A percentile compares a stretch with the other conserved stretches of the same genome.
These are phyloP conservation scores for Cepaea hortensis DNA, from an alignment of 2,888 invertebrate genomes.

Conservation along the genomic window DNA sequence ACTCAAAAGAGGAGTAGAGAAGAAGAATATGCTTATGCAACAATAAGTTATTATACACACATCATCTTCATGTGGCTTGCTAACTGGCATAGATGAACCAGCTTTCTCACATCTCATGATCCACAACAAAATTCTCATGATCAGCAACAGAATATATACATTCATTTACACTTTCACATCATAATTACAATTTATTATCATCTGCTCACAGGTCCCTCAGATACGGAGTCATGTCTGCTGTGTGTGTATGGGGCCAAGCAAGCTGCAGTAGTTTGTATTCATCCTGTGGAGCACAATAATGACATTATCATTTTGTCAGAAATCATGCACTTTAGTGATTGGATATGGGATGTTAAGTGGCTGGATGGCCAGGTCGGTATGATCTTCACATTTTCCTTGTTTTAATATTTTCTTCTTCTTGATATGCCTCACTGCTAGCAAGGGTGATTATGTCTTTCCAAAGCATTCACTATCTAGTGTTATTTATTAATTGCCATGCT, in stretches of 20 bases:
- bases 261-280: constrained; percentile 26
- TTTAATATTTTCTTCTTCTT: too few species aligned
- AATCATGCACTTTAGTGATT: constrained; percentile 54
- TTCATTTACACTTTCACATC: not conserved
- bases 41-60: too few species aligned
- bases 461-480: too few species aligned
- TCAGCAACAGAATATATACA: not conserved
- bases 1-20: too few species aligned
- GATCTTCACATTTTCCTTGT: not conserved
- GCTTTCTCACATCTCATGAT: too few species aligned
- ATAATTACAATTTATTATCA: not conserved
- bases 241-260: constrained; percentile 49
- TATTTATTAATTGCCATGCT: too few species aligned
- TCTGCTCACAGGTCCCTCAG: constrained; percentile 22
- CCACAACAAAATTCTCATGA: not conserved
- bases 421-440: too few species aligned
- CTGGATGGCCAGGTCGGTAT: constrained; percentile 48
- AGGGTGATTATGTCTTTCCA: too few species aligned
- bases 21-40: too few species aligned
- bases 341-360: constrained; percentile 68
- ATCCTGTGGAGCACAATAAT: not conserved
- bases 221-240: not conserved
- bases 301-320: constrained; percentile 26
- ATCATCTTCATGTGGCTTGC: too few species aligned
- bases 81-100: too few species aligned